phyloP scores from a whole-genome alignment of 2,797 vertebrate genomes.

The Necrosyrtes monachus region DNA sequence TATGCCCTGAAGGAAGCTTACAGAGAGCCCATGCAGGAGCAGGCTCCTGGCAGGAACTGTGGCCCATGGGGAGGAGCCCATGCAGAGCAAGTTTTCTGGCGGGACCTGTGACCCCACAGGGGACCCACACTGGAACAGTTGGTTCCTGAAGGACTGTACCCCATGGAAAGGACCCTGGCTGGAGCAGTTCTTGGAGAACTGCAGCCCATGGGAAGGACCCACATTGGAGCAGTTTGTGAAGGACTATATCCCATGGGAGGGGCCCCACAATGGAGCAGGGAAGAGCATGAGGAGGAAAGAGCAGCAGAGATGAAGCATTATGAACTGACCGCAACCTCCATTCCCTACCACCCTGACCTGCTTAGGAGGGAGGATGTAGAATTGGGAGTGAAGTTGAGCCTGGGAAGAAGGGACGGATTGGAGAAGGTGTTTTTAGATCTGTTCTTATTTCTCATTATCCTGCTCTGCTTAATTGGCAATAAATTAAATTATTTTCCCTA shows the following conservation, averaged over 20 bases:
- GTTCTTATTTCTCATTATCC: neutral
- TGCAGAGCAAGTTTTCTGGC: neutral
- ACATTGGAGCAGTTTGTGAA: neutral
- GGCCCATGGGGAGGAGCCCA: neutral
- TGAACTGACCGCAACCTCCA: neutral
- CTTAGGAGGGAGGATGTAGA: neutral
- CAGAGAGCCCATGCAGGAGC: neutral
- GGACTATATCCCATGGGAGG: neutral
- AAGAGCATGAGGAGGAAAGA: neutral
- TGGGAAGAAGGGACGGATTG: neutral
- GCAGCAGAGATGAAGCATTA: neutral
- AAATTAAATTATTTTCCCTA: neutral
- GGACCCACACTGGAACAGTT: fast-evolving
- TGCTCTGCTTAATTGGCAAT: neutral
- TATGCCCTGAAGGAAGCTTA: neutral
- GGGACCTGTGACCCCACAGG: neutral
- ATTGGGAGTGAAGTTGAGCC: neutral
- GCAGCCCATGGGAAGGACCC: neutral
- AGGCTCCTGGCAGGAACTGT: neutral
- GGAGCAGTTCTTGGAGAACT: neutral
- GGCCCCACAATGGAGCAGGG: neutral
- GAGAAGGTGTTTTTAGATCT: neutral
- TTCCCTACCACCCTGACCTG: neutral
- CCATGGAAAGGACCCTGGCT: neutral
- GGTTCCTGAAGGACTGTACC: neutral